These are phyloP conservation scores for Drosophila baimaii DNA, from an alignment of 1,140 invertebrate species.

Conservation along the genomic window DNA sequence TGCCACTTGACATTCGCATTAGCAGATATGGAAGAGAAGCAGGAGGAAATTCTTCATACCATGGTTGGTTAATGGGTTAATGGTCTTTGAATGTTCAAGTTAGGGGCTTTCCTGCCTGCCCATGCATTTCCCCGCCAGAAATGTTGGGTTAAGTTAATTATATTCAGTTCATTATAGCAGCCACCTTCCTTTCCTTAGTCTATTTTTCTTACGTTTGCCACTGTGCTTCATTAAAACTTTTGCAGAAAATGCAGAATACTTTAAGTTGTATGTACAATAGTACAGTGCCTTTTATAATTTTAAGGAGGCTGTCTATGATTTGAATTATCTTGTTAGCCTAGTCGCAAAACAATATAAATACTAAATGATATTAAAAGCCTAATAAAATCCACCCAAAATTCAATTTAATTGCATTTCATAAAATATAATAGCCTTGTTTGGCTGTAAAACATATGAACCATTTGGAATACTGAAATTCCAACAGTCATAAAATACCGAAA, in stretches of 20 bases:
- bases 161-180: not conserved
- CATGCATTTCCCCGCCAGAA: slow-evolving; percentile 17
- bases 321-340: no score
- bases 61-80: slow-evolving; percentile 36
- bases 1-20: slow-evolving; percentile 69
- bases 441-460: not conserved
- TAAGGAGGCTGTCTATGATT: no score
- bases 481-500: not conserved
- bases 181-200: not conserved
- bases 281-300: not conserved
- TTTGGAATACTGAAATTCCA: not conserved
- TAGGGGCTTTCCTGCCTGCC: slow-evolving; percentile 4
- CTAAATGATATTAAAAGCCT: not conserved
- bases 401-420: not conserved
- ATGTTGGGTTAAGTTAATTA: not conserved
- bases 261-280: not conserved
- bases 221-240: not conserved
- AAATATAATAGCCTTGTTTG: not conserved
- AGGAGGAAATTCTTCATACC: slow-evolving; percentile 6
- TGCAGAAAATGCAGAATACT: no score
- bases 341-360: no score
- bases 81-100: slow-evolving; percentile 46
- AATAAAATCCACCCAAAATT: no score
- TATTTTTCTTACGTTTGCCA: not conserved
- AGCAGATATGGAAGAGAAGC: slow-evolving; percentile 2